Evolutionary conservation across 2,113 vertebrate genomes (phyloP), one percentile per base, ranked within the genome.

Genomic region (Aplodontia rufa): DNA sequence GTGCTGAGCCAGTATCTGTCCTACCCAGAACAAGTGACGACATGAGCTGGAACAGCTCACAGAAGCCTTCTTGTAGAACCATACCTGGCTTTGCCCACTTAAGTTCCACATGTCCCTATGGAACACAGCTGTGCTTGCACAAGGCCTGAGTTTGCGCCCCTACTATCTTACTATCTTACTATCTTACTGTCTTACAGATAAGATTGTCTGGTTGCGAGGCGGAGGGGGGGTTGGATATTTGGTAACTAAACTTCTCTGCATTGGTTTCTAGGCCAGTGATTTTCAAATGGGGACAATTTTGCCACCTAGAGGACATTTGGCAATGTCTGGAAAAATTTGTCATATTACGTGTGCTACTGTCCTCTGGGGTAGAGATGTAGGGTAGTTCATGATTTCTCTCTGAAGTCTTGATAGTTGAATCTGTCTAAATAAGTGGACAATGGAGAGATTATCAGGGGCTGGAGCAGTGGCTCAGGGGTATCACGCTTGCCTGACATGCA

Each of bases 21-120:
- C 8, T 28, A 0, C 75, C 37, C 78, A 20, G 62, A 72, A 12
- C 32, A 47, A 80, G 64, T 10, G 53, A 45, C 22, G 12, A 13
- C 35, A 7, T 5, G n/a, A 55, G 4, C 75, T 5, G 3, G 55
- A 42, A 30, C 28, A 6, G 69, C 26, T 47, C 60, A 3, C 11
- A n/a, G 58, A 71, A 26, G 74, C n/a, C 55, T 64, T 60, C 47
- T 17, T 11, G 13, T 7, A 9, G 37, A 60, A 24, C 45, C 13
- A 26, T 9, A 8, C 75, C 35, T 17, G n/a, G 14, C 35, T 55
- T 12, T 14, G 58, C 19, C 14, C 16, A 16, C 53, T 22, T 53
- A 3, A 4, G 1, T 3, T 17, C n/a, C 62, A 40, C 5, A 32
- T 0, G 0, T 66, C 32, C 22, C 68, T 24, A 12, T 0, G 2